These are phyloP conservation scores for Orthosia gracilis DNA, from an alignment of 2,888 invertebrate species.

Conservation along the genomic window DNA sequence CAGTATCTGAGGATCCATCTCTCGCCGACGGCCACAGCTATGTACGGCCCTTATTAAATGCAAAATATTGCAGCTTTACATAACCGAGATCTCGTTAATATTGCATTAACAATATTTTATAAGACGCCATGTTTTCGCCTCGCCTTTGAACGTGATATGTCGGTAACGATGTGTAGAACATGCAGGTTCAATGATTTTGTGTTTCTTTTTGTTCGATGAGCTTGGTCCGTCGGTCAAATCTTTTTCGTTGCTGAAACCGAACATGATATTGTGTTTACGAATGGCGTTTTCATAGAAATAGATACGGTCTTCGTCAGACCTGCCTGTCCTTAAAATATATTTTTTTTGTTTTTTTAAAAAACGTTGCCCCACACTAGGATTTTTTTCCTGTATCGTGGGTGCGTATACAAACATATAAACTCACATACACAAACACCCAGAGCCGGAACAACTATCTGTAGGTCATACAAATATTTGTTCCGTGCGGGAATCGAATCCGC, in stretches of 20 bases:
- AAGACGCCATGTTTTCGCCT: conserved; percentile 75
- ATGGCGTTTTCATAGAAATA: neutral
- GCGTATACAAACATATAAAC: too few species aligned
- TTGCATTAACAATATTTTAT: conserved; percentile 86
- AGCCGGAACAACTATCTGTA: too few species aligned
- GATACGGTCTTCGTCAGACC: neutral
- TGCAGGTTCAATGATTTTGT: conserved; percentile 41
- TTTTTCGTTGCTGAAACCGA: neutral
- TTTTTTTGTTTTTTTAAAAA: too few species aligned
- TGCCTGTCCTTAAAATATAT: too few species aligned
- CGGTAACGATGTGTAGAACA: conserved; percentile 55
- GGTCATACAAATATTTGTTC: too few species aligned
- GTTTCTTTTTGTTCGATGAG: conserved; percentile 25
- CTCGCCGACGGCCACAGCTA: conserved; percentile 85
- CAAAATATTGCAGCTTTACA: conserved; percentile 88
- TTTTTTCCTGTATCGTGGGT: too few species aligned
- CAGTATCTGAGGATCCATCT: conserved; percentile 84
- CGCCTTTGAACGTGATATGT: conserved; percentile 60
- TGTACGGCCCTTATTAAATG: conserved; percentile 88
- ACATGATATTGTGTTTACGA: neutral
- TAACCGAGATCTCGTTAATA: conserved; percentile 87
- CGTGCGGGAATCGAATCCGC: too few species aligned
- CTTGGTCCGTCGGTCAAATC: conserved; percentile 4
- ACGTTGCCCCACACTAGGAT: too few species aligned
- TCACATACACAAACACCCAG: too few species aligned